Percentiles rank a stretch among this genome's conserved stretches.
These are phyloP conservation scores for Podarcis cretensis DNA, from an alignment of 2,113 vertebrate genomes.

Conservation along the genomic window DNA sequence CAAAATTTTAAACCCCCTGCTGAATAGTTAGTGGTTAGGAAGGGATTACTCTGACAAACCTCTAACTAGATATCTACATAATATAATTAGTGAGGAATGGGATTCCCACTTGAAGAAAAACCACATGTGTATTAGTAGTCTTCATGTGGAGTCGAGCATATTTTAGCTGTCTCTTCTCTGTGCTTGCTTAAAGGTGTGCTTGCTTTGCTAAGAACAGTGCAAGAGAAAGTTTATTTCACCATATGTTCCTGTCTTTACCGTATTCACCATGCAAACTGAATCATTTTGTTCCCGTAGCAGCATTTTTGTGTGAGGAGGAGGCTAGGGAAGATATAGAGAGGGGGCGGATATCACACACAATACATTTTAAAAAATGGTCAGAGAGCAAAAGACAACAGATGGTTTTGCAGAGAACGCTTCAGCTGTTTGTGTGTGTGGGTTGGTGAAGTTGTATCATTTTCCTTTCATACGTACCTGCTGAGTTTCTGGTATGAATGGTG, in stretches of 20 bases:
- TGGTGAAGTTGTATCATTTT: not conserved
- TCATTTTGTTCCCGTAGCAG: slow-evolving; percentile 30
- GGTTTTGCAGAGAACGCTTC: slow-evolving; percentile 53
- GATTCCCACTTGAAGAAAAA: slow-evolving; percentile 49
- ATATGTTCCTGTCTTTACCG: slow-evolving; percentile 69
- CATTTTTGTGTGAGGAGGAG: not conserved
- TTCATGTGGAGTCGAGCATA: slow-evolving; percentile 46
- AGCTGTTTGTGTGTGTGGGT: slow-evolving; percentile 42
- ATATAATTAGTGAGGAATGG: slow-evolving; percentile 38
- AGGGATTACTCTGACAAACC: slow-evolving; percentile 41
- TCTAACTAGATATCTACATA: slow-evolving; percentile 4
- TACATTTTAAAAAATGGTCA: not conserved
- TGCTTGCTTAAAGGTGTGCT: slow-evolving; percentile 60
- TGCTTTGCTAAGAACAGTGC: slow-evolving; percentile 61
- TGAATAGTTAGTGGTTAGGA: slow-evolving; percentile 34
- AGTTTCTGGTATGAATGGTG: not conserved
- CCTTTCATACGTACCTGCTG: not conserved
- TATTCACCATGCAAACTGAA: slow-evolving; percentile 52
- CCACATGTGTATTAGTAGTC: slow-evolving; percentile 47
- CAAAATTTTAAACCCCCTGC: not conserved
- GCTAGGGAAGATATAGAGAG: not conserved
- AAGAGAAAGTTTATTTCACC: slow-evolving; percentile 52
- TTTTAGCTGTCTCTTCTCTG: slow-evolving; percentile 53
- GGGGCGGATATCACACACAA: slow-evolving; percentile 29
- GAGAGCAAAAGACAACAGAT: slow-evolving; percentile 57